Evolutionary conservation across 92 coral and sea anemone species (phyloP).

Genomic region (Parazoanthus darwini): DNA sequence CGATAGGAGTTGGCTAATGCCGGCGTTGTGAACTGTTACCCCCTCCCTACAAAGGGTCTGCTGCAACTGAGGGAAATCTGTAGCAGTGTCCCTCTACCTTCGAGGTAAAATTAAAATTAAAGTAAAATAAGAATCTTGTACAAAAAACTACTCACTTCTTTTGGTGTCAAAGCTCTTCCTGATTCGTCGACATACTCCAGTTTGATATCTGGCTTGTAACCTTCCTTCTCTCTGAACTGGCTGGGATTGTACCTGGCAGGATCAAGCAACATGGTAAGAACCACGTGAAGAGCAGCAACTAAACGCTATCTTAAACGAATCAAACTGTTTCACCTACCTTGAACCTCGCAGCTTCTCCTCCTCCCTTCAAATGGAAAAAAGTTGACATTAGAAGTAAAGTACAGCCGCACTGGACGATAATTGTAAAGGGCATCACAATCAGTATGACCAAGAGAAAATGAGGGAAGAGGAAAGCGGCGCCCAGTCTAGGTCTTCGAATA

Average conservation of each 20-base stretch:
- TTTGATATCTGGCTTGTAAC: slow-evolving; percentile 87
- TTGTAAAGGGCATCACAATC: background rate
- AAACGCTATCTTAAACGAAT: background rate
- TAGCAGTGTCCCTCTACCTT: too few relatives aligned
- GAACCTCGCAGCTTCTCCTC: slow-evolving; percentile 37
- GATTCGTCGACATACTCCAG: slow-evolving; percentile 91
- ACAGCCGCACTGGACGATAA: background rate
- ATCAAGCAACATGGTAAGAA: background rate
- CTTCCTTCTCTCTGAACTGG: slow-evolving; percentile 80
- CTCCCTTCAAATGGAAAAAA: slow-evolving; percentile 17
- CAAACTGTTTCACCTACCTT: slow-evolving; percentile 4
- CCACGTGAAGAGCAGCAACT: background rate
- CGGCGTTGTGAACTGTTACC: too few relatives aligned
- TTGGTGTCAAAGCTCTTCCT: slow-evolving; percentile 83
- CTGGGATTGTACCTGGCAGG: slow-evolving; percentile 47
- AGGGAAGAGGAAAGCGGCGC: too few relatives aligned
- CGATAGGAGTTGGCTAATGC: too few relatives aligned
- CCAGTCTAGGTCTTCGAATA: too few relatives aligned
- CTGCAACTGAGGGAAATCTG: too few relatives aligned
- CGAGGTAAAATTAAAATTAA: too few relatives aligned
- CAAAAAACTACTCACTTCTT: slow-evolving; percentile 65
- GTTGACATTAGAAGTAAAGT: background rate
- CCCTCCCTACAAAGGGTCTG: too few relatives aligned
- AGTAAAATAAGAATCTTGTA: background rate
- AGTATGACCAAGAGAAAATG: too few relatives aligned